These are phyloP conservation scores for Eira barbara DNA, from an alignment of 2,113 vertebrate species.

Conservation along the genomic window DNA sequence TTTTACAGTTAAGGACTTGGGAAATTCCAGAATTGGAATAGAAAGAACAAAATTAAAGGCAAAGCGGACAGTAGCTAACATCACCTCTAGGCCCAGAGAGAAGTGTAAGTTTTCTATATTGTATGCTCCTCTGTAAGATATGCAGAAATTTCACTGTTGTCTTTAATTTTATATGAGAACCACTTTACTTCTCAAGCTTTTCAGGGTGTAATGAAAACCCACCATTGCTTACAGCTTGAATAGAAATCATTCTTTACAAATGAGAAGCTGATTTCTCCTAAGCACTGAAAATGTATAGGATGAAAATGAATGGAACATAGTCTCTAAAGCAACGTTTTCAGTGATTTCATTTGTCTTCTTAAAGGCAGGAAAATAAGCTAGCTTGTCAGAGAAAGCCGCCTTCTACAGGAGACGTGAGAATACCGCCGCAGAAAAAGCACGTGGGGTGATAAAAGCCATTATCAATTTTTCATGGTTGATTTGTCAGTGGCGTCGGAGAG, in stretches of 20 bases:
- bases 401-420: background rate
- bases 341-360: conserved; percentile 37
- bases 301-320: conserved; percentile 18
- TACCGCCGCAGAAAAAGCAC: background rate
- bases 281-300: background rate
- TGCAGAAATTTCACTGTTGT: background rate
- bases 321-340: conserved; percentile 2
- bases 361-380: conserved; percentile 35
- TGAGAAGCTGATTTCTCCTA: conserved; percentile 47
- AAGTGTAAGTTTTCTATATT: background rate
- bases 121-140: background rate
- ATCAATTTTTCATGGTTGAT: conserved; percentile 59
- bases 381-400: conserved; percentile 10
- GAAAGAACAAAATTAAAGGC: background rate
- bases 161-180: background rate
- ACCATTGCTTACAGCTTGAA: background rate
- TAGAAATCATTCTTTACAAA: conserved; percentile 14
- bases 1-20: background rate
- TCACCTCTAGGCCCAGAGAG: background rate
- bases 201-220: background rate
- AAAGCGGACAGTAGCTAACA: background rate
- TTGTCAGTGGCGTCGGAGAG: conserved; percentile 32
- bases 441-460: background rate
- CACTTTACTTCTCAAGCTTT: conserved; percentile 12
- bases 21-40: background rate